phyloP scores from a whole-genome alignment of 2,797 vertebrate genomes.

The Micropoecilia bifurca region DNA sequence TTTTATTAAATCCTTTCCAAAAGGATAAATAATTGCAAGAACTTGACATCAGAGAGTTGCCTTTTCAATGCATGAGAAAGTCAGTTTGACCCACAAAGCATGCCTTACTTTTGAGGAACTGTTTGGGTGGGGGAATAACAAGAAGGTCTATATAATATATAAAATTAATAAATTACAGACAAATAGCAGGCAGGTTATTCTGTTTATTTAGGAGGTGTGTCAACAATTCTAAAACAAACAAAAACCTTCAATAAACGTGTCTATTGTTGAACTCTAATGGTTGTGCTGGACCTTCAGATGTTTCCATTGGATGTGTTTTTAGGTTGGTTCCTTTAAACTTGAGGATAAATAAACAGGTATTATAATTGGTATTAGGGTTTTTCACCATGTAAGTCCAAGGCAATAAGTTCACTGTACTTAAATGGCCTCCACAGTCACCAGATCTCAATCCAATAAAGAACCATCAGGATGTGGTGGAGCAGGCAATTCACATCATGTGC shows the following conservation, averaged over 20 bases:
- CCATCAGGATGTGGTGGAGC: too few relatives aligned
- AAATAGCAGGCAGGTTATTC: background rate
- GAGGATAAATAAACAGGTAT: background rate
- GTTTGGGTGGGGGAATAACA: conserved; percentile 6
- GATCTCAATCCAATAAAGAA: too few relatives aligned
- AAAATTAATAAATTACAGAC: conserved; percentile 5
- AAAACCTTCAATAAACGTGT: background rate
- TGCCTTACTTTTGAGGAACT: conserved; percentile 25
- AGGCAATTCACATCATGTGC: too few relatives aligned
- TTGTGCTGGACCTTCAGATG: background rate
- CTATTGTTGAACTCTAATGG: background rate
- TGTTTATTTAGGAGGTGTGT: background rate
- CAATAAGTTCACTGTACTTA: too few relatives aligned
- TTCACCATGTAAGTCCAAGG: background rate
- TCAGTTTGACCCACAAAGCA: conserved; percentile 22
- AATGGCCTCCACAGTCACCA: too few relatives aligned
- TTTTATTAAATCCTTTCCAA: conserved; percentile 12
- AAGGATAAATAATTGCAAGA: conserved; percentile 16
- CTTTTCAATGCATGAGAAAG: conserved; percentile 14
- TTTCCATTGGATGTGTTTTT: background rate
- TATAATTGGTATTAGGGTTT: background rate
- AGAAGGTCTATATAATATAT: background rate
- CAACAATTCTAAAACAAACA: background rate
- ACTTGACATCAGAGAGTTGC: conserved; percentile 12
- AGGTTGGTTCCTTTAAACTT: background rate